Percentiles rank a stretch among this genome's conserved stretches.
phyloP scores from a whole-genome alignment of 2,888 invertebrate genomes.

The Heterodera filipjevi region DNA sequence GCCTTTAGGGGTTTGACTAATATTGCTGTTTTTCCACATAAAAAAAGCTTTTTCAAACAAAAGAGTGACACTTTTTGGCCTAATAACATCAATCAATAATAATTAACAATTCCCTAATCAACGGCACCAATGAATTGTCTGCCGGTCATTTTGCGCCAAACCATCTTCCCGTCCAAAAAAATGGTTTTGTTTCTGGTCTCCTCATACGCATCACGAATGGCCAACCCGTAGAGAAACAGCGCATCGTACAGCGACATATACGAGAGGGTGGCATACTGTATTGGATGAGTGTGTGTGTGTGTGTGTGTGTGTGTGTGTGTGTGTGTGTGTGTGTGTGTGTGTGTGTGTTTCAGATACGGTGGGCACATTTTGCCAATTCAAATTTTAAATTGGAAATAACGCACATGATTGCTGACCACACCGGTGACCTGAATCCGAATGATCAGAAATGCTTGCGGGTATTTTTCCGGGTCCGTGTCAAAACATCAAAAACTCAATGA shows the following conservation, averaged over 20 bases:
- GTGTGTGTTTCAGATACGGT: no score
- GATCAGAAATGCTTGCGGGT: not conserved
- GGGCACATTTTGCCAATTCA: not conserved
- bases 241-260: slow-evolving; percentile 64
- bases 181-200: slow-evolving; percentile 52
- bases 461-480: not conserved
- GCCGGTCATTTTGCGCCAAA: slow-evolving; percentile 61
- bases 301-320: no score
- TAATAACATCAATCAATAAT: no score
- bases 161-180: slow-evolving; percentile 54
- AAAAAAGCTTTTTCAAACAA: no score
- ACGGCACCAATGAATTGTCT: slow-evolving; percentile 59
- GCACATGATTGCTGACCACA: slow-evolving; percentile 57
- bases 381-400: not conserved
- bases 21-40: no score
- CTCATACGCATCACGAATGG: slow-evolving; percentile 61
- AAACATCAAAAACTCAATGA: not conserved
- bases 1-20: no score
- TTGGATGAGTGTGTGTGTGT: not conserved
- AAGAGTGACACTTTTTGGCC: no score
- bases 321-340: no score
- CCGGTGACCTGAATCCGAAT: slow-evolving; percentile 48
- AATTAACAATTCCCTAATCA: no score
- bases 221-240: slow-evolving; percentile 59
- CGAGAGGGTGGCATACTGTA: slow-evolving; percentile 60